These are phyloP conservation scores for Hippocampus guttulatus DNA, from an alignment of 2,113 vertebrate species.

Conservation along the genomic window DNA sequence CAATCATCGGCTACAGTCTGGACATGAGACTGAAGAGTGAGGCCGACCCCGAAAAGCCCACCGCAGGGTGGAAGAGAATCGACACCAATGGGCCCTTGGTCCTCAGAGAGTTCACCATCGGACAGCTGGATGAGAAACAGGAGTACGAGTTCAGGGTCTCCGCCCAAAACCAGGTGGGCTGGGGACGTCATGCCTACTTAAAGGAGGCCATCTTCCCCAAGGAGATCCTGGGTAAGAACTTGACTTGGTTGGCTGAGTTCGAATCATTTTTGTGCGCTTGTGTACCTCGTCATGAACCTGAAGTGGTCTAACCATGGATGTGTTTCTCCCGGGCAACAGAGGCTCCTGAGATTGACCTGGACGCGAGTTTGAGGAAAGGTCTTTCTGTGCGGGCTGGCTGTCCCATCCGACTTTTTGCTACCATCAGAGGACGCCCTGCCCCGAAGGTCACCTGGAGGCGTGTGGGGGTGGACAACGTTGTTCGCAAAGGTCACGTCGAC, in stretches of 20 bases:
- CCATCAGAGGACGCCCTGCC: conserved; percentile 88
- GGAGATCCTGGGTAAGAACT: conserved; percentile 85
- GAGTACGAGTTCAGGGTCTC: conserved; percentile 95
- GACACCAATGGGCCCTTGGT: conserved; percentile 86
- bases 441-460: conserved; percentile 95
- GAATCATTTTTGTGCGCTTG: not conserved
- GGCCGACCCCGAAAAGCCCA: conserved; percentile 79
- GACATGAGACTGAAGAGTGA: conserved; percentile 84
- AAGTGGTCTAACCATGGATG: not conserved
- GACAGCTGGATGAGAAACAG: conserved; percentile 86
- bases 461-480: conserved; percentile 88
- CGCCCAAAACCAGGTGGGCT: conserved; percentile 94
- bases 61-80: conserved; percentile 91
- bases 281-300: not conserved
- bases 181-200: conserved; percentile 89
- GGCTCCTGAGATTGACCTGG: conserved; percentile 93
- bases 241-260: not conserved
- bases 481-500: conserved; percentile 92
- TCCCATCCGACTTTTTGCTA: conserved; percentile 93
- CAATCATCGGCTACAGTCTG: conserved; percentile 89
- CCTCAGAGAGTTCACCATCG: conserved; percentile 87
- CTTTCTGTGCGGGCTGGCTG: conserved; percentile 91
- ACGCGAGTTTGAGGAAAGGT: conserved; percentile 94
- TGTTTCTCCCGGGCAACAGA: conserved; percentile 70
- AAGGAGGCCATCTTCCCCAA: conserved; percentile 91